Percentiles rank a stretch among this genome's conserved stretches.
Evolutionary conservation across 2,888 invertebrate species (phyloP).

Genomic region (Lochmaea crataegi): DNA sequence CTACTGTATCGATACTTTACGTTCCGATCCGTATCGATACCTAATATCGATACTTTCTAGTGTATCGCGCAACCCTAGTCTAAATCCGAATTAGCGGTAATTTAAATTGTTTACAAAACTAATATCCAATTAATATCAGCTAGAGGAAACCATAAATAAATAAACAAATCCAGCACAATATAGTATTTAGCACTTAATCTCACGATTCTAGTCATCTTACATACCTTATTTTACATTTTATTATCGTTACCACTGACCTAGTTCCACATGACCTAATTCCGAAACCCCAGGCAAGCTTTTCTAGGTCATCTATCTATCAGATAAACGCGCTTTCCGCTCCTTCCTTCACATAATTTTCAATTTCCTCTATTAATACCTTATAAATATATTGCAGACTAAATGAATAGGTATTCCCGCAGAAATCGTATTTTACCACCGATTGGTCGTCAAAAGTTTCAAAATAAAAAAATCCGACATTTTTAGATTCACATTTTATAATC

Average conservation of each 20-base stretch:
- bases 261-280: constrained; percentile 21
- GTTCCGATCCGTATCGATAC: too few relatives aligned
- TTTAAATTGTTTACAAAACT: too few relatives aligned
- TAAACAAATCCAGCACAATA: background rate
- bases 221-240: background rate
- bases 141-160: too few relatives aligned
- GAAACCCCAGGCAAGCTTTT: constrained; percentile 21
- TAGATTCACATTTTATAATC: too few relatives aligned
- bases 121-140: too few relatives aligned
- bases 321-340: background rate
- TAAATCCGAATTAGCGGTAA: too few relatives aligned
- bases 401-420: too few relatives aligned
- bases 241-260: constrained; percentile 9
- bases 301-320: constrained; percentile 19
- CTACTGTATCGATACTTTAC: too few relatives aligned
- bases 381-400: too few relatives aligned
- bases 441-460: background rate
- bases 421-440: background rate
- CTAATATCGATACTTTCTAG: too few relatives aligned
- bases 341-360: background rate
- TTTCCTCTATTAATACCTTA: background rate
- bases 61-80: too few relatives aligned
- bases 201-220: background rate
- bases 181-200: background rate
- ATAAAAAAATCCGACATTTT: too few relatives aligned